Base-by-base conservation (phyloP, 2,888 invertebrate genomes). In the Sarcophaga subvicina region DNA sequence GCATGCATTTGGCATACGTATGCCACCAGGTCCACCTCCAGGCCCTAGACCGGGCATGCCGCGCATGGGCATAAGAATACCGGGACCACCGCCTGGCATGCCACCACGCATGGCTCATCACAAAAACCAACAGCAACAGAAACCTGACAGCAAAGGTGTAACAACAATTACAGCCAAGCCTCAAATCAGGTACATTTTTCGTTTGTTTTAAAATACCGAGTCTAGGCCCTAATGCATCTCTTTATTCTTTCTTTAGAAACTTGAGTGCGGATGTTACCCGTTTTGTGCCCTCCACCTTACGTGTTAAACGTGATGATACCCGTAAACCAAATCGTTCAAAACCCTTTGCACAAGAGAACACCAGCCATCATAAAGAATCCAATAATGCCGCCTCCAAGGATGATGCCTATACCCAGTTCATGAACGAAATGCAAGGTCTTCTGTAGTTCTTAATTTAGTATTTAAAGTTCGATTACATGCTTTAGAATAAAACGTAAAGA, bases 361-460 rank as follows among this genome's bases (percentile, higher is more conserved):
- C 94, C 86, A 93, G 93, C 84, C 90, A 89, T 10, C 88, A 88
- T 8, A 88, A 90, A 3, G 93, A 93, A 73, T 83, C 91, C 1
- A 91, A 91, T 72, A 91, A 92, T 72, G 94, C 94, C 87, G 94
- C 94, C 25, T 98, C 97, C 83, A 99, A 99, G 93, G 99, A 99
- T 92, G 99, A 99, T 92, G 99, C 99, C 14, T 99, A 99, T 91
- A 97, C 98, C 95, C 98, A 98, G 93, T 99, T 99, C 93, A 99
- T 99, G 99, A 97, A 97, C 93, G 99, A 99, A 94, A 98, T 99
- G 98, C 97, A 98, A 92, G 98, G 97, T 73, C 94, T 99, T 47
- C 94, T 99, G 92, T 98, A 95, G 54, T 64, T 76, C 27, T 17
- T 75, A 45, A 4, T 54, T 63, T 4, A 73, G 37, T 73, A 14